Percentiles rank a stretch among this genome's conserved stretches.
Conservation (phyloP, 2,113 vertebrate species). For the Trogon melanurus region DNA sequence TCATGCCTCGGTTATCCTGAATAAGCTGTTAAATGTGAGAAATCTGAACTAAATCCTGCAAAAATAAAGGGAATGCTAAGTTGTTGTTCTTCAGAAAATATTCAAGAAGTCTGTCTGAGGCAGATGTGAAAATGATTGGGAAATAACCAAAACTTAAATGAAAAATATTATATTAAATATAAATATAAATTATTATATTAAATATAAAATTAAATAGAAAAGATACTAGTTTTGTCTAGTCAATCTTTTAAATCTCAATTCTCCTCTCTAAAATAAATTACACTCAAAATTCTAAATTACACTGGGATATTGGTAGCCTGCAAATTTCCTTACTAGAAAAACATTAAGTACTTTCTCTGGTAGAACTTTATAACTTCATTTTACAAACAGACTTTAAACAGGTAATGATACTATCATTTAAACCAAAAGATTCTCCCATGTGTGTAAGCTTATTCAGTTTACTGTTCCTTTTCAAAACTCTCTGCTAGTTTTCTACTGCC, state of each 20-base stretch:
- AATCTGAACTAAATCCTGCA: neutral
- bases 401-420: neutral
- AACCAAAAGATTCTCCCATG: neutral
- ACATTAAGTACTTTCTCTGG: neutral
- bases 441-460: neutral
- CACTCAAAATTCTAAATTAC: neutral
- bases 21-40: neutral
- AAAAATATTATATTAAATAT: too few relatives aligned
- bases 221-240: neutral
- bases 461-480: neutral
- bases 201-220: neutral
- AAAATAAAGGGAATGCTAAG: neutral
- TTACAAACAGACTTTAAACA: neutral
- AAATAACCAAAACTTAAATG: neutral
- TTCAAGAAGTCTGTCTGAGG: neutral
- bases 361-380: neutral
- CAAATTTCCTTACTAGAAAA: neutral
- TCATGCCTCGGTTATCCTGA: neutral
- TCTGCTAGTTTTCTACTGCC: neutral
- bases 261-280: neutral
- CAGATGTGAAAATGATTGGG: neutral
- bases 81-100: neutral
- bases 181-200: too few relatives aligned
- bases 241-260: neutral
- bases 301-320: neutral